Evolutionary conservation across 2,888 invertebrate genomes (phyloP), one percentile per base, ranked within the genome.

Genomic region (Cremastinae sp.): DNA sequence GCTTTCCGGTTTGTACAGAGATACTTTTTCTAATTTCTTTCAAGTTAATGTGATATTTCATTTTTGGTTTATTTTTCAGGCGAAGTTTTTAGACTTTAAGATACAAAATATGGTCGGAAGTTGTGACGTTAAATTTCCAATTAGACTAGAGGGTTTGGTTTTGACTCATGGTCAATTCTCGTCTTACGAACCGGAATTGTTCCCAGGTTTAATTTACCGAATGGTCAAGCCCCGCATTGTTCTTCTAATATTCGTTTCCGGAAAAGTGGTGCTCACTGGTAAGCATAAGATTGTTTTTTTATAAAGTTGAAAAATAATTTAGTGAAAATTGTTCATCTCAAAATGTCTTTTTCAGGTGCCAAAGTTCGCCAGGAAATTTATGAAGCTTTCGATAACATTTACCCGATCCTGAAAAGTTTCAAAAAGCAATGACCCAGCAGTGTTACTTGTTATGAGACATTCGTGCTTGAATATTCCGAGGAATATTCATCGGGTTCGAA

Each of bases 171-270:
- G 94, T 78, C 95, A 96, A 89, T 96, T 95, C 88, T 89, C 89
- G 14, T 89, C 89, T 0, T 99, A 99, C 88, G 99, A 99, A 90
- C 99, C 99, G 0, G 99, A 99, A 91, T 91, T 99, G 69, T 99
- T 99, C 90, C 98, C 99, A n/a, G 99, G 99, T 9, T 92, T 99
- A 22, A 97, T 99, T 74, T 99, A 99, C 90, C 93, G 99, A 84
- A 97, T 99, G 97, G 97, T 99, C 18, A 97, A 98, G 85, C 99
- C 99, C 0, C 93, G 97, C 80, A 95, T 99, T 83, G 99, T 99
- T 2, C 90, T 99, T 69, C 91, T 99, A 7, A 98, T 99, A 89
- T 99, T 99, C 91, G 99, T 99, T 1, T 98, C 98, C 87, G 99
- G 99, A 70, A 99, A 99, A 93, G 95, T 99, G 78, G 99, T 99